Conservation (phyloP, 1,140 invertebrate genomes). For the Orchesella cincta region DNA sequence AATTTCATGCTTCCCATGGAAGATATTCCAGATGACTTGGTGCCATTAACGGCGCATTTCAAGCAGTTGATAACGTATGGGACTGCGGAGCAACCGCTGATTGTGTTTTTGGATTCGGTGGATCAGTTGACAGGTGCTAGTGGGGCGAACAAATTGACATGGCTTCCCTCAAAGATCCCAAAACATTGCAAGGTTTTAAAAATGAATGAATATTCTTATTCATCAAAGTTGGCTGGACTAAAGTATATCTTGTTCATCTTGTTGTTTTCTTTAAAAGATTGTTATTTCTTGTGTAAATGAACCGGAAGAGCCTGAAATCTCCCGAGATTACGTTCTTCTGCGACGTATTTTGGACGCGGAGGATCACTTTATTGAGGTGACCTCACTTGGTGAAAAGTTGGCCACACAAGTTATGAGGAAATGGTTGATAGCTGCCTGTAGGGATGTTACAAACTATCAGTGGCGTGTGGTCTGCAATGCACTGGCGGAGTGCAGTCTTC, state of each 20-base stretch:
- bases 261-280: conserved; percentile 62
- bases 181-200: conserved; percentile 78
- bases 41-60: conserved; percentile 92
- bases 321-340: conserved; percentile 80
- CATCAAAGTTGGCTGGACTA: no score
- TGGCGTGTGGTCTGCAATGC: conserved; percentile 92
- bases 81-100: conserved; percentile 75
- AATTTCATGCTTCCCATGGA: conserved; percentile 91
- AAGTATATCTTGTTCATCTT: not conserved
- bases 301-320: conserved; percentile 80
- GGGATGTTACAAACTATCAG: conserved; percentile 90
- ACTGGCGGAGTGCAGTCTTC: conserved; percentile 88
- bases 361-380: conserved; percentile 91
- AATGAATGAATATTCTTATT: not conserved
- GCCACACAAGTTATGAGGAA: conserved; percentile 91
- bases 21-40: conserved; percentile 91
- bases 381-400: conserved; percentile 85
- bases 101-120: conserved; percentile 88
- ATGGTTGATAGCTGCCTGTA: conserved; percentile 89
- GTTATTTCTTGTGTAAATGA: conserved; percentile 87
- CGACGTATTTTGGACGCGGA: conserved; percentile 85
- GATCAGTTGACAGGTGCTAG: conserved; percentile 93
- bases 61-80: conserved; percentile 87
- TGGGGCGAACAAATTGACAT: conserved; percentile 93
- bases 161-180: conserved; percentile 89